These are phyloP conservation scores for Pycnonotus jocosus DNA, from an alignment of 2,113 vertebrate species.

Conservation along the genomic window DNA sequence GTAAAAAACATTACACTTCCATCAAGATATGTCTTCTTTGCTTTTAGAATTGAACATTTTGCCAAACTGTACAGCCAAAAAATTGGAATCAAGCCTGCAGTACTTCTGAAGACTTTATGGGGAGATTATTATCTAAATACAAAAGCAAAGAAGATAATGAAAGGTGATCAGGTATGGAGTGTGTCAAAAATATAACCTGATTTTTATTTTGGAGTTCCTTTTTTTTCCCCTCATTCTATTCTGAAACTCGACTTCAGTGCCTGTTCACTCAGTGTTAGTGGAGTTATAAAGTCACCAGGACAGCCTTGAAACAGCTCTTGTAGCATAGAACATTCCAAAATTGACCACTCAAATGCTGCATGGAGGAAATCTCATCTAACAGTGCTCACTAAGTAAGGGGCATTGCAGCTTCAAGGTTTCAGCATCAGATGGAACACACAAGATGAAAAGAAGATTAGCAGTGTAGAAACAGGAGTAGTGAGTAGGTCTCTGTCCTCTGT, in stretches of 20 bases:
- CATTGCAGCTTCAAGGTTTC: neutral
- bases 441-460: too few relatives aligned
- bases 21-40: neutral
- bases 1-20: neutral
- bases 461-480: neutral
- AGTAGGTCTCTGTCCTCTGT: neutral
- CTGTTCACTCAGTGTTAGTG: neutral
- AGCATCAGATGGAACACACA: neutral
- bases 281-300: neutral
- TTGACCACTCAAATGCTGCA: neutral
- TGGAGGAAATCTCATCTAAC: neutral
- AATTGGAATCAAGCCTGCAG: conserved; percentile 83
- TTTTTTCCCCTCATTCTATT: neutral
- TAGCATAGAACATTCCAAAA: neutral
- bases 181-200: neutral
- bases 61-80: conserved; percentile 89
- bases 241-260: neutral
- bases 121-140: conserved; percentile 92
- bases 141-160: conserved; percentile 96
- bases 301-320: neutral
- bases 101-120: conserved; percentile 92
- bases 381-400: neutral
- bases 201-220: neutral
- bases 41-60: conserved; percentile 87
- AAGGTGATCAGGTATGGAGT: conserved; percentile 86